These are phyloP conservation scores for Mamestra brassicae DNA, from an alignment of 2,888 invertebrate species.

Conservation along the genomic window DNA sequence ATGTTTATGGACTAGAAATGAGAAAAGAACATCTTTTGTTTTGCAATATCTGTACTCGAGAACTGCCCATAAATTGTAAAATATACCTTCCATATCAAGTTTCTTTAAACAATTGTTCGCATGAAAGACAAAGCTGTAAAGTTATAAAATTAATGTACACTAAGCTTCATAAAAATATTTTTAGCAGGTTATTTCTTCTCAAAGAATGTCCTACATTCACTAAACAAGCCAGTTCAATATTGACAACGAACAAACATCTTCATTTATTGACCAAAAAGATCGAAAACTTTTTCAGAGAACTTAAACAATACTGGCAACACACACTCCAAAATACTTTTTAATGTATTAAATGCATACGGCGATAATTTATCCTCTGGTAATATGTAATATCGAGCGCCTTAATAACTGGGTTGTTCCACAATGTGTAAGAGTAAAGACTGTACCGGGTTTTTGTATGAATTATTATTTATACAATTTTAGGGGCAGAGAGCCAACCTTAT, in stretches of 20 bases:
- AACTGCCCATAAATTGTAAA: constrained; percentile 30
- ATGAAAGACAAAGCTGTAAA: constrained; percentile 16
- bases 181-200: constrained; percentile 18
- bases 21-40: constrained; percentile 5
- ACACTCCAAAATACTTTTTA: constrained; percentile 40
- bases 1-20: constrained; percentile 43
- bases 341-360: constrained; percentile 34
- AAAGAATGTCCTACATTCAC: constrained; percentile 1
- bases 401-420: constrained; percentile 64
- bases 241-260: constrained; percentile 22
- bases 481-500: constrained; percentile 74
- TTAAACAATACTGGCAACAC: constrained; percentile 41
- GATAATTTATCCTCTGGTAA: constrained; percentile 61
- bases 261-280: constrained; percentile 40
- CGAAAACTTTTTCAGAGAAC: constrained; percentile 19
- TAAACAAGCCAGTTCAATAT: constrained; percentile 29
- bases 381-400: constrained; percentile 63
- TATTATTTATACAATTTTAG: constrained; percentile 75
- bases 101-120: constrained; percentile 18
- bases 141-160: constrained; percentile 15
- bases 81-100: constrained; percentile 7
- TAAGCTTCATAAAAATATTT: constrained; percentile 1
- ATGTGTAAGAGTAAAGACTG: constrained; percentile 60
- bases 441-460: constrained; percentile 71
- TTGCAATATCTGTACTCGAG: not conserved